Evolutionary conservation across 1,140 invertebrate genomes (phyloP).

Genomic region (Carposina sasakii): DNA sequence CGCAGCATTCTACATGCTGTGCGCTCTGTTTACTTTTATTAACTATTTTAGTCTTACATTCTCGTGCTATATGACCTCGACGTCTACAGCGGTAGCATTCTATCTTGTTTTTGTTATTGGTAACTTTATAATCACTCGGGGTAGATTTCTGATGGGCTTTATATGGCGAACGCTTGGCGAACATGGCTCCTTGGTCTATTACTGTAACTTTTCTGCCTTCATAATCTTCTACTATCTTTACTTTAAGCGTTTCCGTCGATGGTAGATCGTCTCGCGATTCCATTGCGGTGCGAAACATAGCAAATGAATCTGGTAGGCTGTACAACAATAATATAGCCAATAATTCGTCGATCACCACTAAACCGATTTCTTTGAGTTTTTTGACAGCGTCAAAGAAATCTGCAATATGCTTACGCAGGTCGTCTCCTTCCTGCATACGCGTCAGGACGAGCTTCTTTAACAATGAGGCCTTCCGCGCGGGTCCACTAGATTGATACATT

Average conservation of each 20-base stretch:
- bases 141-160: no score
- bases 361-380: slow-evolving; percentile 30
- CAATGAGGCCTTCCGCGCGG: slow-evolving; percentile 26
- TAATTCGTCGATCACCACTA: slow-evolving; percentile 27
- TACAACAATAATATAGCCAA: slow-evolving; percentile 28
- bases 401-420: slow-evolving; percentile 23
- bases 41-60: slow-evolving; percentile 17
- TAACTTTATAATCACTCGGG: background rate
- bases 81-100: slow-evolving; percentile 26
- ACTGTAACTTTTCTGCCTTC: slow-evolving; percentile 16
- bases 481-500: slow-evolving; percentile 26
- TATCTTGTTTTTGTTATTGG: slow-evolving; percentile 12
- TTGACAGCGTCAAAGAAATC: slow-evolving; percentile 32
- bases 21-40: slow-evolving; percentile 17
- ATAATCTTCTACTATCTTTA: slow-evolving; percentile 27
- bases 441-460: slow-evolving; percentile 29
- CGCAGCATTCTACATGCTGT: slow-evolving; percentile 13
- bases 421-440: slow-evolving; percentile 26
- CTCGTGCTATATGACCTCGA: slow-evolving; percentile 23
- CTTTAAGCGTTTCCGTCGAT: slow-evolving; percentile 20
- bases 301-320: slow-evolving; percentile 24
- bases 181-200: slow-evolving; percentile 17
- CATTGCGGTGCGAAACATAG: slow-evolving; percentile 26
- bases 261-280: slow-evolving; percentile 27
- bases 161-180: no score